phyloP scores from a whole-genome alignment of 1,140 invertebrate species.

The Mactra quadrangularis region DNA sequence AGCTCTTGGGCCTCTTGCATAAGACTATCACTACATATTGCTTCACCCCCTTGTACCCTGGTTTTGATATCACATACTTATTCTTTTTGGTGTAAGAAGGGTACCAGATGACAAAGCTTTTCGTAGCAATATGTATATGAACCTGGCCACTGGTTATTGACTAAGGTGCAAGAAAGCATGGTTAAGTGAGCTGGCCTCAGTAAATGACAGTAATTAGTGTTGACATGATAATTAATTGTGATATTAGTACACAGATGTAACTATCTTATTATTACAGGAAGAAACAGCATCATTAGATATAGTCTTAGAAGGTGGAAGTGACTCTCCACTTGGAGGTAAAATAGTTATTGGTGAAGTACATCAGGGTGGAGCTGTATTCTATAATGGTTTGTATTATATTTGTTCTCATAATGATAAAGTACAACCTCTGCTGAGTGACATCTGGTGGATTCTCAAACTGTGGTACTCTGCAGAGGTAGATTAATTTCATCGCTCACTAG shows the following conservation, averaged over 20 bases:
- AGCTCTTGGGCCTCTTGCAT: too few species aligned
- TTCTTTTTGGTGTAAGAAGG: too few species aligned
- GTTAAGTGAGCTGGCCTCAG: not conserved
- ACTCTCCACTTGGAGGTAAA: slow-evolving; percentile 55
- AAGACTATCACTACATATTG: too few species aligned
- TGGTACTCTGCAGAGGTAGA: not conserved
- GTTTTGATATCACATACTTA: too few species aligned
- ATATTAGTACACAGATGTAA: not conserved
- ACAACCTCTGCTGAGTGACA: not conserved
- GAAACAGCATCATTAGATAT: slow-evolving; percentile 50
- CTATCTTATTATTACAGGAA: slow-evolving; percentile 13
- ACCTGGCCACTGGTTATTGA: too few species aligned
- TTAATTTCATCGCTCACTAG: not conserved
- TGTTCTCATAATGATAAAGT: not conserved
- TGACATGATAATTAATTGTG: not conserved
- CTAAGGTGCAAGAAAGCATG: not conserved
- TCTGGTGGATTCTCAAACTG: not conserved
- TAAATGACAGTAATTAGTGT: not conserved
- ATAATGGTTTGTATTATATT: slow-evolving; percentile 34
- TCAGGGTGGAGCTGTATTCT: slow-evolving; percentile 40
- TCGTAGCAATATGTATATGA: too few species aligned
- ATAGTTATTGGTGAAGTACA: slow-evolving; percentile 46
- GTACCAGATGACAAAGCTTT: too few species aligned
- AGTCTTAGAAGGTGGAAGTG: slow-evolving; percentile 47
- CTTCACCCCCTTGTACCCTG: too few species aligned